phyloP scores from a whole-genome alignment of 2,888 invertebrate species.

The Drosophila koepferae region DNA sequence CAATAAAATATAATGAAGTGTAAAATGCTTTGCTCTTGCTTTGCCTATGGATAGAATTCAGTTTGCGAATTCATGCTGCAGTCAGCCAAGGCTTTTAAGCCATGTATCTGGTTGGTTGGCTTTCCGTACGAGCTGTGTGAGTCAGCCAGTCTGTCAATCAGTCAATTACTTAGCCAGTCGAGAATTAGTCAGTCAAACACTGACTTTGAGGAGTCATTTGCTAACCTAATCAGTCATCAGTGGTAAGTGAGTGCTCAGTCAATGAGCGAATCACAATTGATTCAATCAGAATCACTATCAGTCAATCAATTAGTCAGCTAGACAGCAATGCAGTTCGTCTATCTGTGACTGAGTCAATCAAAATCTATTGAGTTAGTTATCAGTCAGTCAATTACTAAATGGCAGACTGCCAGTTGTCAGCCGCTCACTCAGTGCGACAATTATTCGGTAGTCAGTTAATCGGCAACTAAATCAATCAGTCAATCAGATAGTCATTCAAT shows the following conservation, averaged over 20 bases:
- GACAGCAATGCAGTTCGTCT: too few relatives aligned
- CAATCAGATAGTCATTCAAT: neutral
- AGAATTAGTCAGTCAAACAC: neutral
- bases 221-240: neutral
- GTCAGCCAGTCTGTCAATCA: neutral
- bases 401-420: too few relatives aligned
- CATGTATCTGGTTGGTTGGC: neutral
- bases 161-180: slow-evolving; percentile 7
- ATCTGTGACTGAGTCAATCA: neutral
- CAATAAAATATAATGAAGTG: neutral
- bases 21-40: neutral
- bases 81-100: neutral
- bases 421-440: neutral
- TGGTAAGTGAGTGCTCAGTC: neutral
- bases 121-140: neutral
- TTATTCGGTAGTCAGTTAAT: neutral
- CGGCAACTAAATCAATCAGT: neutral
- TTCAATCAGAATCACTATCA: too few relatives aligned
- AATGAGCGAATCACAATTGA: neutral
- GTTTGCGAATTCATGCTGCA: neutral
- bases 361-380: neutral
- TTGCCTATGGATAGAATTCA: neutral
- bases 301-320: neutral
- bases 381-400: too few relatives aligned
- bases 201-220: neutral